Evolutionary conservation across 2,888 invertebrate species (phyloP).

Genomic region (Drosophila mimica): DNA sequence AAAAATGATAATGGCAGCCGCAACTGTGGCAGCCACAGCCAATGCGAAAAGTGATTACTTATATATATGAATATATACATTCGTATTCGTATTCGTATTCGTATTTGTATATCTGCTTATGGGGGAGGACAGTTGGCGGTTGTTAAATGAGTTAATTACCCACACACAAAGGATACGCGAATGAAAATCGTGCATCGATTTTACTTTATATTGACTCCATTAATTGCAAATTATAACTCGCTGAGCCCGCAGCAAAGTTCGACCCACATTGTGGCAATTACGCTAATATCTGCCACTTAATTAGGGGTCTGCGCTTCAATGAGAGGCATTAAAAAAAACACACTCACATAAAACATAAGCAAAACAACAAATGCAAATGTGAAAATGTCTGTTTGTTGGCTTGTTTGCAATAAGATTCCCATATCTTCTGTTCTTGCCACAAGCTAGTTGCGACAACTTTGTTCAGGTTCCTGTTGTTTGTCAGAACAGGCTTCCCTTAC

Average conservation of each 20-base stretch:
- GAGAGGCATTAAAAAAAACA: constrained; percentile 25
- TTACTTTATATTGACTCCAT: constrained; percentile 32
- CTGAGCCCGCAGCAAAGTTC: constrained; percentile 12
- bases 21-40: constrained; percentile 53
- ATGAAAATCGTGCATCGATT: constrained; percentile 47
- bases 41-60: constrained; percentile 72
- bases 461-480: constrained; percentile 57
- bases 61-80: constrained; percentile 11
- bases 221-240: constrained; percentile 45
- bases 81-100: constrained; percentile 5
- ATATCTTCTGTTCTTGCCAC: constrained; percentile 31
- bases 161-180: constrained; percentile 48
- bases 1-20: constrained; percentile 73
- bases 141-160: constrained; percentile 59
- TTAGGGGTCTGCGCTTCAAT: constrained; percentile 39
- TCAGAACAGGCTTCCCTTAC: constrained; percentile 37
- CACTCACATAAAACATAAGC: constrained; percentile 26
- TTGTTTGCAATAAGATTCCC: constrained; percentile 41
- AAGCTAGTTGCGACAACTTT: constrained; percentile 57
- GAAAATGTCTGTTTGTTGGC: constrained; percentile 10
- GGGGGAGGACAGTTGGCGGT: constrained; percentile 4
- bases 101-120: constrained; percentile 16
- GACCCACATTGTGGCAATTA: constrained; percentile 61
- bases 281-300: constrained; percentile 70
- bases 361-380: constrained; percentile 33